Conservation (phyloP, 1,140 invertebrate genomes). For the Anadara kagoshimensis region DNA sequence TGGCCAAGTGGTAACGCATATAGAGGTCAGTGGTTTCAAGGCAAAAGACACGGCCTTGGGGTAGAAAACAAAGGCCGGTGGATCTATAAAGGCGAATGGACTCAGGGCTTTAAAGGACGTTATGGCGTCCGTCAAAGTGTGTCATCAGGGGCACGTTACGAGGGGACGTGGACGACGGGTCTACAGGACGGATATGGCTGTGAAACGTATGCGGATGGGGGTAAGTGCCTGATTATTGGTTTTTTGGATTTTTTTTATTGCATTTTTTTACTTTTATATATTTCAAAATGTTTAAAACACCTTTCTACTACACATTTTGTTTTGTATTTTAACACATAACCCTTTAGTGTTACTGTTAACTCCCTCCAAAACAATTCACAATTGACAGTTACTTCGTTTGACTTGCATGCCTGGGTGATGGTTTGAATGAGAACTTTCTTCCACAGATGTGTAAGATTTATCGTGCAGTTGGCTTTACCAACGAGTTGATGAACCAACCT, state of each 20-base stretch:
- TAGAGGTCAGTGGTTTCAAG: conserved; percentile 99
- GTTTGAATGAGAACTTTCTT: too few relatives aligned
- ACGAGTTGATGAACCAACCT: too few relatives aligned
- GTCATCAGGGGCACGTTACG: conserved; percentile 97
- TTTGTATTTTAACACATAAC: not conserved
- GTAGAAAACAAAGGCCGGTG: conserved; percentile 97
- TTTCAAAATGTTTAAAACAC: not conserved
- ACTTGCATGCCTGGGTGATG: too few relatives aligned
- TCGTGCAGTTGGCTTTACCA: too few relatives aligned
- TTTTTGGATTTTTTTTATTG: too few relatives aligned
- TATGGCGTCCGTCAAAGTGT: conserved; percentile 97
- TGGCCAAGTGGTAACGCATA: conserved; percentile 97
- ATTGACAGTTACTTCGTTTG: too few relatives aligned
- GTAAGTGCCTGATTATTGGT: conserved; percentile 76
- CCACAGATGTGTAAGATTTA: too few relatives aligned
- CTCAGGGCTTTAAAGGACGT: conserved; percentile 98
- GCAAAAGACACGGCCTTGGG: conserved; percentile 97
- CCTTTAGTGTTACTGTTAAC: not conserved
- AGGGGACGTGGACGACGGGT: conserved; percentile 99
- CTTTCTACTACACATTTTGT: not conserved
- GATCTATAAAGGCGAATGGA: conserved; percentile 99
- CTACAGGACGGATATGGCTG: conserved; percentile 99
- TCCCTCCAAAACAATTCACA: conserved; percentile 1
- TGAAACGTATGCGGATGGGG: conserved; percentile 99
- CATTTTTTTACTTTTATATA: not conserved